Base-by-base conservation (phyloP, 2,797 vertebrate species). In the Ceyx erithaca region DNA sequence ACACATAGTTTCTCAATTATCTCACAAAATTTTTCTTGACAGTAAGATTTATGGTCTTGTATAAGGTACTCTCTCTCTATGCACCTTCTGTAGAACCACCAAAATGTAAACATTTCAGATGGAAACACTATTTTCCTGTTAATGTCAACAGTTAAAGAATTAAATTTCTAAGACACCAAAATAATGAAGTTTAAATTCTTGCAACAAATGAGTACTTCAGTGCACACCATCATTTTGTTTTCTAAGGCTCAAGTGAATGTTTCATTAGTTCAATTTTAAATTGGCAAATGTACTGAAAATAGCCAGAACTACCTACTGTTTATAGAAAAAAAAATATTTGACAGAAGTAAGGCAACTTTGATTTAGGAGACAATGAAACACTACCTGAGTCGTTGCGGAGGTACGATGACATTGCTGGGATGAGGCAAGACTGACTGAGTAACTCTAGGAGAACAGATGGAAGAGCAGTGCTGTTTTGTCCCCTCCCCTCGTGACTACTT, bases 401-500 rank as follows among this genome's bases (percentile, higher is more conserved):
- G 95, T 99, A 99, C 1, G 99, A 99, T 2, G 99, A 99, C 99
- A 99, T 99, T 77, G 99, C 99, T 4, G 99, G 99, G 97, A 99
- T 99, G 94, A 99, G 99, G 96, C 99, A 99, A 85, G 99, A 99
- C 71, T 99, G 99, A 95, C 98, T 99, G 84, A 99, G 98, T 15
- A 99, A 98, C 95, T 99, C 99, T 37, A 99, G 98, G 18, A 99
- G 98, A 52, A 99, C 98, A 0, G 98, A 97, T 12, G 99, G 99
- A 75, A 99, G 98, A 5, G 99, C 99, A 2, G 98, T 98, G 93
- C 98, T 99, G 97, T 99, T 99, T 77, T 99, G 98, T 75, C 98
- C 97, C 95, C 98, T 97, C 66, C 97, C 97, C 87, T 99, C 99
- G 14, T 95, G 97, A 83, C 97, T 97, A 5, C 97, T 87, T 21